Percentiles rank a stretch among this genome's conserved stretches.
Evolutionary conservation across 2,797 vertebrate genomes (phyloP).

Genomic region (Lutjanus campechanus): DNA sequence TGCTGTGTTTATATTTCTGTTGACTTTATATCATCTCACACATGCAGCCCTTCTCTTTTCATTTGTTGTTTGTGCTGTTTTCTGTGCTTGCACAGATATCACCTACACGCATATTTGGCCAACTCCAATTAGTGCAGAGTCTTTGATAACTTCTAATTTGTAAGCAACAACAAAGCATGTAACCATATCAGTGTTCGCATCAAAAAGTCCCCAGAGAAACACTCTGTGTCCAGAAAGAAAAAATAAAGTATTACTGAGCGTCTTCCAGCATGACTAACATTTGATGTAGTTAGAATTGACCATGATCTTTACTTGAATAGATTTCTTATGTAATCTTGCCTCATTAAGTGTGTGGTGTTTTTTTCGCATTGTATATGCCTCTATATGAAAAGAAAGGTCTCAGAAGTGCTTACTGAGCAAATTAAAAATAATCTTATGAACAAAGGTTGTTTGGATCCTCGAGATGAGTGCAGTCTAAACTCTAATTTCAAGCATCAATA

Average conservation of each 20-base stretch:
- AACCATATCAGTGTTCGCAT: slow-evolving; percentile 37
- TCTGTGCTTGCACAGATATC: neutral
- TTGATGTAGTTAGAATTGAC: slow-evolving; percentile 35
- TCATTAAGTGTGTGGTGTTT: slow-evolving; percentile 42
- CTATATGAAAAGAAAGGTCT: slow-evolving; percentile 18
- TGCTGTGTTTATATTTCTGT: too few species aligned
- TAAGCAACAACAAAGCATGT: slow-evolving; percentile 35
- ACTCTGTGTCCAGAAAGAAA: slow-evolving; percentile 28
- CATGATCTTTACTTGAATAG: slow-evolving; percentile 40
- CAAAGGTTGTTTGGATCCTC: slow-evolving; percentile 50
- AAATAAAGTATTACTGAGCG: slow-evolving; percentile 14
- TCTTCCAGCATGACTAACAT: slow-evolving; percentile 26
- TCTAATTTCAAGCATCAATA: slow-evolving; percentile 48
- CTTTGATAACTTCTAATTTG: slow-evolving; percentile 46
- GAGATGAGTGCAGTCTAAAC: slow-evolving; percentile 31
- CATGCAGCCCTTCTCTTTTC: neutral
- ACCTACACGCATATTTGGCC: neutral
- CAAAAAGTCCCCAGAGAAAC: slow-evolving; percentile 24
- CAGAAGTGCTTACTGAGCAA: slow-evolving; percentile 32
- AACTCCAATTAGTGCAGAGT: slow-evolving; percentile 17
- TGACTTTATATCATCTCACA: too few species aligned
- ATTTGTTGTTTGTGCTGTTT: slow-evolving; percentile 14
- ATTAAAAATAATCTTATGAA: slow-evolving; percentile 51
- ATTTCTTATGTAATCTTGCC: slow-evolving; percentile 12
- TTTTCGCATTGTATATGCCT: slow-evolving; percentile 12